A percentile compares a stretch with the other conserved stretches of the same genome.
Conservation (phyloP, 1,140 invertebrate genomes). For the Callitettix versicolor region DNA sequence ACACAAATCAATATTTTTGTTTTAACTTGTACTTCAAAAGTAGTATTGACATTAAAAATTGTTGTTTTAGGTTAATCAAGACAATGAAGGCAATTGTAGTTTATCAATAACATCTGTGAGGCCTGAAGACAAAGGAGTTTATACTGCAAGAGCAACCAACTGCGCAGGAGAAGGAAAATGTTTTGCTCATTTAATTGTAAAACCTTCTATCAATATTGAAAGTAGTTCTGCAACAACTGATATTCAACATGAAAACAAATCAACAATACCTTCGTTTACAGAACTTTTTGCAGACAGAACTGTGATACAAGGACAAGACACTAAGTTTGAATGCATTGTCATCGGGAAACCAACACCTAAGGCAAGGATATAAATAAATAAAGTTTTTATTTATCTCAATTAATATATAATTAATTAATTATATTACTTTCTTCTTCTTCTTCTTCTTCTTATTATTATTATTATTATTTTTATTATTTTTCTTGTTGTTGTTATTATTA, state of each 20-base stretch:
- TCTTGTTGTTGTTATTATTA: too few relatives aligned
- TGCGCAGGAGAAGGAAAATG: conserved; percentile 65
- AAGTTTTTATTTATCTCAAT: too few relatives aligned
- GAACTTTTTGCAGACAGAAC: conserved; percentile 48
- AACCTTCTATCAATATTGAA: conserved; percentile 32
- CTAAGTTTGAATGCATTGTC: conserved; percentile 60
- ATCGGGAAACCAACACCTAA: conserved; percentile 60
- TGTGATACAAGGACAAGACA: conserved; percentile 40
- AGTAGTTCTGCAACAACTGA: conserved; percentile 7
- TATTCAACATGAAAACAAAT: conserved; percentile 41
- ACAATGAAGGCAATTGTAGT: conserved; percentile 42
- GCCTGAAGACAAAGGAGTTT: conserved; percentile 60
- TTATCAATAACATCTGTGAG: conserved; percentile 45
- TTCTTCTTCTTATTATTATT: too few relatives aligned
- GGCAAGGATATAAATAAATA: conserved; percentile 40
- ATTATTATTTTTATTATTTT: too few relatives aligned
- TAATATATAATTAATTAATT: too few relatives aligned
- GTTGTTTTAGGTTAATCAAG: conserved; percentile 32
- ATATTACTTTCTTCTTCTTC: too few relatives aligned
- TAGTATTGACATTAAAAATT: neutral
- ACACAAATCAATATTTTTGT: too few relatives aligned
- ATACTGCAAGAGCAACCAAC: conserved; percentile 63
- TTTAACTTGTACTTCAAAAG: neutral
- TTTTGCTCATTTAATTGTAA: conserved; percentile 65
- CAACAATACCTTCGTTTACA: conserved; percentile 49